These are phyloP conservation scores for Neolamprologus devosi DNA, from an alignment of 2,113 vertebrate genomes.

Conservation along the genomic window DNA sequence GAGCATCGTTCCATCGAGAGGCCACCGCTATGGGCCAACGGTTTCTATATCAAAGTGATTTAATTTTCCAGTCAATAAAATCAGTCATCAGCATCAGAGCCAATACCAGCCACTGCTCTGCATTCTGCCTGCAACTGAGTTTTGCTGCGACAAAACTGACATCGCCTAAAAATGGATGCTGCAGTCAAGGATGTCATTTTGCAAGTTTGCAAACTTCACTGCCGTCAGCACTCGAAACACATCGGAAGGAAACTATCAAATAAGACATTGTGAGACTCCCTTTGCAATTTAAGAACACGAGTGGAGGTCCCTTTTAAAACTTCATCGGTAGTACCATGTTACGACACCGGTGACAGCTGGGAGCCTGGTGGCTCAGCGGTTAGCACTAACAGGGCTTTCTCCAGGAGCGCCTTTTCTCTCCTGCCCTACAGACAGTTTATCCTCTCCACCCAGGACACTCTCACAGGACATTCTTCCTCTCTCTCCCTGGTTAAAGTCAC, in stretches of 20 bases:
- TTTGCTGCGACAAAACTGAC: conserved; percentile 4
- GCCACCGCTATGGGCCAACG: conserved; percentile 44
- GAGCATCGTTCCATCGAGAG: conserved; percentile 24
- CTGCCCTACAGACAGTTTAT: not conserved
- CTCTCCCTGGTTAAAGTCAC: not conserved
- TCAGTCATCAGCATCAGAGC: conserved; percentile 85
- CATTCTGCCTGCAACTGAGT: not conserved
- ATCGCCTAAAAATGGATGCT: not conserved
- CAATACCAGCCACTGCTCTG: conserved; percentile 48
- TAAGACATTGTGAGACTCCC: not conserved
- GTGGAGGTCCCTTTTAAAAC: not conserved
- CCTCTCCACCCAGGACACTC: not conserved
- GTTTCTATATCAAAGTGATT: conserved; percentile 93
- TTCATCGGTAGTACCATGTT: not conserved
- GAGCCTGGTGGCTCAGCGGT: not conserved
- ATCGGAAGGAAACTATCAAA: not conserved
- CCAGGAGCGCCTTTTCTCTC: too few relatives aligned
- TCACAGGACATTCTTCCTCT: not conserved
- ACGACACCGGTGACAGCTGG: not conserved
- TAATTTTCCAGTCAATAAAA: conserved; percentile 98
- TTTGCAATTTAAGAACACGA: not conserved
- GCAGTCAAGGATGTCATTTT: not conserved
- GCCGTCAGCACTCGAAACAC: not conserved
- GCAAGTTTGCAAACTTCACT: not conserved
- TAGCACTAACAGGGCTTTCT: not conserved